phyloP scores from a whole-genome alignment of 2,797 vertebrate genomes.

The Acropternis orthonyx region DNA sequence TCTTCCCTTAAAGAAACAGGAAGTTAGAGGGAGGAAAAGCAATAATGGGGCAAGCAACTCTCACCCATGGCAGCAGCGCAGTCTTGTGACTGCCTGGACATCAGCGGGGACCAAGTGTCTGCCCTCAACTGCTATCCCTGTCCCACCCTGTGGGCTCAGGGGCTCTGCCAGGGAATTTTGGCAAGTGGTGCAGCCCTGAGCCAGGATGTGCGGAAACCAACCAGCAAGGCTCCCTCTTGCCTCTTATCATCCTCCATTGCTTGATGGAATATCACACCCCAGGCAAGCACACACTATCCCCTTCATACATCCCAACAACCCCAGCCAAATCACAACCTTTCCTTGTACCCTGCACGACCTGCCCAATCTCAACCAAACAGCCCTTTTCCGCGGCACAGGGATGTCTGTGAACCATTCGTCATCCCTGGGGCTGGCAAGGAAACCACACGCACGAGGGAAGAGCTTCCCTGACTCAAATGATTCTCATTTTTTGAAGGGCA shows the following conservation, averaged over 20 bases:
- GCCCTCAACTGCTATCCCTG: neutral
- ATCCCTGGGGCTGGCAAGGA: constrained; percentile 58
- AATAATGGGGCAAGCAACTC: neutral
- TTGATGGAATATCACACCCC: fast-evolving
- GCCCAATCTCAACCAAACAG: neutral
- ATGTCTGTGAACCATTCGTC: constrained; percentile 49
- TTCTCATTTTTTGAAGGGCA: constrained; percentile 70
- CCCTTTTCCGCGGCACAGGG: neutral
- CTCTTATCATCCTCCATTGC: neutral
- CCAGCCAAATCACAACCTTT: neutral
- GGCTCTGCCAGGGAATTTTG: neutral
- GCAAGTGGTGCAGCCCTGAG: neutral
- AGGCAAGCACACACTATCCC: fast-evolving
- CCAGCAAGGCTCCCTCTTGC: neutral
- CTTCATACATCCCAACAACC: neutral
- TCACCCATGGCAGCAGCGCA: fast-evolving
- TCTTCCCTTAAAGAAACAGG: neutral
- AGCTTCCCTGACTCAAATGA: constrained; percentile 55
- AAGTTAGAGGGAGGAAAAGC: neutral
- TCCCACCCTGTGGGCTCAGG: neutral
- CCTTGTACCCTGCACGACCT: neutral
- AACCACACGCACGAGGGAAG: constrained; percentile 31
- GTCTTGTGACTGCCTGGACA: neutral
- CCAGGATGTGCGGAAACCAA: neutral
- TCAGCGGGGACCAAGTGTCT: neutral